Conservation (phyloP, 2,888 invertebrate genomes). For the Torymus texanus region DNA sequence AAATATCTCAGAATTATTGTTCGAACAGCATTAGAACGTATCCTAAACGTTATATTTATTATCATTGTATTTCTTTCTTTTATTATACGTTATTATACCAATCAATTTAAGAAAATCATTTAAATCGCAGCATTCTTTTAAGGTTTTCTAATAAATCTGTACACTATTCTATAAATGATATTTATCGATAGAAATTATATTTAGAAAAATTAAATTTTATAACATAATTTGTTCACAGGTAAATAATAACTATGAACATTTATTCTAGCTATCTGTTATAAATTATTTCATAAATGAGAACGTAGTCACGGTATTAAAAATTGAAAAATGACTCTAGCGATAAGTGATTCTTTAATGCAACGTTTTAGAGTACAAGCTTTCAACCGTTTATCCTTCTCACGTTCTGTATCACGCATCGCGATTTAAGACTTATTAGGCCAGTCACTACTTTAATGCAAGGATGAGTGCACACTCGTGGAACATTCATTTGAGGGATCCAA, state of each 20-base stretch:
- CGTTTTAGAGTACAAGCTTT: constrained; percentile 56
- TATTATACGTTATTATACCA: constrained; percentile 24
- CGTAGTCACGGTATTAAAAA: background rate
- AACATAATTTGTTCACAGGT: too few relatives aligned
- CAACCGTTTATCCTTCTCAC: constrained; percentile 48
- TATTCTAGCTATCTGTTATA: background rate
- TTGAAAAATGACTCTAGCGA: constrained; percentile 25
- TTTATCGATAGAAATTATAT: background rate
- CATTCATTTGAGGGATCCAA: constrained; percentile 45
- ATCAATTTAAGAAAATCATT: constrained; percentile 44
- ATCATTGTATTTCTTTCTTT: constrained; percentile 61
- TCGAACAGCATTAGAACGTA: constrained; percentile 75
- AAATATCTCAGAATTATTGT: constrained; percentile 74
- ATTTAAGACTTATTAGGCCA: constrained; percentile 71
- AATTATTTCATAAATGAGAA: constrained; percentile 5
- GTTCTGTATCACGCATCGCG: constrained; percentile 61
- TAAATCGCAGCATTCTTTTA: constrained; percentile 24
- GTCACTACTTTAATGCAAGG: constrained; percentile 72
- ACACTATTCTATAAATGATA: constrained; percentile 9
- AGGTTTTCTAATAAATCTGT: background rate
- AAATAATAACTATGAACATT: too few relatives aligned
- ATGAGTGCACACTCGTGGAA: constrained; percentile 60
- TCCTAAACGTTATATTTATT: constrained; percentile 56
- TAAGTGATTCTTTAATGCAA: constrained; percentile 53
- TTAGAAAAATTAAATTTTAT: constrained; percentile 3